Base-by-base conservation (phyloP, 2,113 vertebrate species). In the Oreochromis spilurus region DNA sequence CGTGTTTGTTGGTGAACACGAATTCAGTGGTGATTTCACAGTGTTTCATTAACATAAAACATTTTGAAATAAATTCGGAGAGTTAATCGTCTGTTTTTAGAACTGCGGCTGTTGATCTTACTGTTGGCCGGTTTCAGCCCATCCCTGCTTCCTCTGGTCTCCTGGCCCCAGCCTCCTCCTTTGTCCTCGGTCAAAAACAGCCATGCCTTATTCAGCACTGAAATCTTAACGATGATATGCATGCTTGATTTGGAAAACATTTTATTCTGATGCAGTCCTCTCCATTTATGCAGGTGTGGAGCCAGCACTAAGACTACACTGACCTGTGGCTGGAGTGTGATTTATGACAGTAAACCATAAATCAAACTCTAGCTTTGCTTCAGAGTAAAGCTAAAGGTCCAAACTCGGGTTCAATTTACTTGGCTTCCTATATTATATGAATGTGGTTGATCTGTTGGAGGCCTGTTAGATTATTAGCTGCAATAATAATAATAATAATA, bases 71-170 rank as follows among this genome's bases (percentile, higher is more conserved):
- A 0, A 60, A 34, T 19, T 62, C 16, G 2, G 58, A 4, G 9
- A 4, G 0, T 38, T 65, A 65, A 38, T 38, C 2, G 11, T 38
- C 34, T 36, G 31, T 38, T 65, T 65, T 0, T 65, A 62, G 31
- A 4, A 0, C 17, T 31, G 26, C 26, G 57, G 57, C 0, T 19
- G 29, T 36, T 4, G 31, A 3, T 36, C 58, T 34, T 29, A 13
- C 21, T 2, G 6, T 26, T 4, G 31, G 34, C 0, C 17, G 16
- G 16, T 65, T 38, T 40, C 0, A 40, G 19, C 4, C 34, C 62
- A 40, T 8, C 62, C 34, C 62, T 36, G 34, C 62, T 38, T 67
- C 62, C 34, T 21, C 19, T 13, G 1, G 4, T 21, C 11, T 21
- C 62, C 11, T 67, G 62, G 36, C 36, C 62, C n/a, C 36, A 38